These are phyloP conservation scores for Ceratina japonica DNA, from an alignment of 1,140 invertebrate genomes.

Conservation along the genomic window DNA sequence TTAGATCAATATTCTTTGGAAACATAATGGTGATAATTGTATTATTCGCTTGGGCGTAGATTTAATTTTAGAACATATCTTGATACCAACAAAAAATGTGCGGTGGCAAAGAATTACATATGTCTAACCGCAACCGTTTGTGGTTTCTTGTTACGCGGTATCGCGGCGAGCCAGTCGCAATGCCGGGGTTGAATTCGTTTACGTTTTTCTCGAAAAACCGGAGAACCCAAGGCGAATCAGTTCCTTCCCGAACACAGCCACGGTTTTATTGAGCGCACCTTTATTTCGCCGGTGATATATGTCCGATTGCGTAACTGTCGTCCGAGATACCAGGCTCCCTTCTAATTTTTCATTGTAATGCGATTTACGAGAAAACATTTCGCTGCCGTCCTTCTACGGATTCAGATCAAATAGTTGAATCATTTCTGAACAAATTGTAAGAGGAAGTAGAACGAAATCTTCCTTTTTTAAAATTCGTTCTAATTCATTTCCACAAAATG, in stretches of 20 bases:
- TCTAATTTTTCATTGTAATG: slow-evolving; percentile 41
- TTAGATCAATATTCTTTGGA: too few relatives aligned
- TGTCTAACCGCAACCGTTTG: neutral
- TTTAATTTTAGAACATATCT: too few relatives aligned
- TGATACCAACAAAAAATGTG: too few relatives aligned
- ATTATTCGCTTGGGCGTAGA: too few relatives aligned
- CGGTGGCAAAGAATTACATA: neutral
- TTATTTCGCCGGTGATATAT: slow-evolving; percentile 49
- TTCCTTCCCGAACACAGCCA: slow-evolving; percentile 36
- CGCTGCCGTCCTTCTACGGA: too few relatives aligned
- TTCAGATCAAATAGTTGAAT: too few relatives aligned
- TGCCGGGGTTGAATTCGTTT: slow-evolving; percentile 40
- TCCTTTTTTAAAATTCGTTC: too few relatives aligned
- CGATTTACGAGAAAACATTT: slow-evolving; percentile 15
- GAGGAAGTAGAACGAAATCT: too few relatives aligned
- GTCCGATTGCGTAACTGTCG: slow-evolving; percentile 49
- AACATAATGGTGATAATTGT: too few relatives aligned
- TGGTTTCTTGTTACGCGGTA: slow-evolving; percentile 18
- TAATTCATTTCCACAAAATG: too few relatives aligned
- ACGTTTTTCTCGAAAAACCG: slow-evolving; percentile 10
- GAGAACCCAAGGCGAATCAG: slow-evolving; percentile 35
- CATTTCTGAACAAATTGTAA: too few relatives aligned
- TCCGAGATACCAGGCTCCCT: neutral
- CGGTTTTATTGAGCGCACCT: slow-evolving; percentile 48
- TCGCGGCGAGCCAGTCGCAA: slow-evolving; percentile 27